Conservation (phyloP, 2,797 vertebrate genomes). For the Echeneis naucrates region DNA sequence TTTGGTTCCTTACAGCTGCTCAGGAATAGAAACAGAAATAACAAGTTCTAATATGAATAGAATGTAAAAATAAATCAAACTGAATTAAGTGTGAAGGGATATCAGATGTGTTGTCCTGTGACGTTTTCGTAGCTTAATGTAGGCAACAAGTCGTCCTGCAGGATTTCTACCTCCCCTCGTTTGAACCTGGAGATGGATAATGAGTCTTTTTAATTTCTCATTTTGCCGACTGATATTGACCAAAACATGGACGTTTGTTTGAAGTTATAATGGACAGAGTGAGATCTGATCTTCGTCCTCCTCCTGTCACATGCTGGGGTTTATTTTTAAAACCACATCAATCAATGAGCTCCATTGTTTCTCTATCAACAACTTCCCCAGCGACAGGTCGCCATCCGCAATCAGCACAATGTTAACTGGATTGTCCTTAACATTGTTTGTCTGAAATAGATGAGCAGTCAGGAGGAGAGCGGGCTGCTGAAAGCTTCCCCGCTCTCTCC, state of each 20-base stretch:
- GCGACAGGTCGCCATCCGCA: background rate
- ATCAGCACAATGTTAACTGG: constrained; percentile 49
- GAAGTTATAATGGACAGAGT: constrained; percentile 4
- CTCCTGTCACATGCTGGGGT: constrained; percentile 27
- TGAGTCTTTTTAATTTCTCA: too few species aligned
- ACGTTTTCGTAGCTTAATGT: too few species aligned
- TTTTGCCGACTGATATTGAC: too few species aligned
- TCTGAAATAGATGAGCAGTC: constrained; percentile 44
- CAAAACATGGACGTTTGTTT: background rate
- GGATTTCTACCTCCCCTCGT: too few species aligned
- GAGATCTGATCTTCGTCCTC: constrained; percentile 1
- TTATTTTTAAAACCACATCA: constrained; percentile 61
- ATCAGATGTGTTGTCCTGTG: too few species aligned
- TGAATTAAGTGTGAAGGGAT: too few species aligned
- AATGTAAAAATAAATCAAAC: too few species aligned
- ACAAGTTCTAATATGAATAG: too few species aligned
- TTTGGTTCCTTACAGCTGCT: too few species aligned
- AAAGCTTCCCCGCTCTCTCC: constrained; percentile 25
- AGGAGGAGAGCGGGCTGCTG: constrained; percentile 8
- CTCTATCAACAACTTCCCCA: constrained; percentile 40
- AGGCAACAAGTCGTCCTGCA: too few species aligned
- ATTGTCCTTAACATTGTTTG: constrained; percentile 67
- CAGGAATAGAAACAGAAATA: too few species aligned
- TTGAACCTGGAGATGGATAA: too few species aligned
- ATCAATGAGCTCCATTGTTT: constrained; percentile 59